phyloP scores from a whole-genome alignment of 2,113 vertebrate species.

The Tenebrosternarchus preto region DNA sequence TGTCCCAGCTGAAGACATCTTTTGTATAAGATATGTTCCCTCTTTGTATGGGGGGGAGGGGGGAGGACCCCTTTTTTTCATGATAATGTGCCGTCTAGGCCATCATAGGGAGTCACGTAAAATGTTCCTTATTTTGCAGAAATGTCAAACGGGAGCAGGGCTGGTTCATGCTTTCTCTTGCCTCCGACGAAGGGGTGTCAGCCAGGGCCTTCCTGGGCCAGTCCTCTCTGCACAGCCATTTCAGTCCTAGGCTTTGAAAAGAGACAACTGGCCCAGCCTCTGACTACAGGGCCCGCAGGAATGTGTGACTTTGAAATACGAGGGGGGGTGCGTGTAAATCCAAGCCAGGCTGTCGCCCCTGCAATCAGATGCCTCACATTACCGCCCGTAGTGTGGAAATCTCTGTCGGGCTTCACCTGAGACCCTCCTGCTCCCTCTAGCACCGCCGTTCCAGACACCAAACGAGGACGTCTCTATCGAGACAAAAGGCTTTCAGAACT shows the following conservation, averaged over 20 bases:
- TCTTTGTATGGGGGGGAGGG: conserved; percentile 62
- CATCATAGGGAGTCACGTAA: conserved; percentile 68
- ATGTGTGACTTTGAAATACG: conserved; percentile 13
- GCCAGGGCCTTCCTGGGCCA: conserved; percentile 6
- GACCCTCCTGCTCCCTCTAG: background rate
- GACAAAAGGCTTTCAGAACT: background rate
- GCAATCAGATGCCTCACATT: conserved; percentile 17
- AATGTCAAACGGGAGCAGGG: conserved; percentile 25
- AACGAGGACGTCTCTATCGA: background rate
- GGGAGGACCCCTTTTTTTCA: conserved; percentile 75
- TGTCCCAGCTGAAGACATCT: conserved; percentile 70
- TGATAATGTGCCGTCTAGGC: conserved; percentile 77
- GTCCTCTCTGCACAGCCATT: background rate
- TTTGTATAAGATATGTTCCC: conserved; percentile 72
- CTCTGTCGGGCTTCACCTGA: conserved; percentile 29
- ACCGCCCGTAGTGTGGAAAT: conserved; percentile 14
- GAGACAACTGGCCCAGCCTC: conserved; percentile 5
- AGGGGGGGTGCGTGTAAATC: background rate
- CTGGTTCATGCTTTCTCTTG: conserved; percentile 41
- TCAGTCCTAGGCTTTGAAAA: conserved; percentile 5
- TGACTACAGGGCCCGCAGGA: background rate
- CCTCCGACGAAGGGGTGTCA: conserved; percentile 7
- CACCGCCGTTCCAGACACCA: background rate
- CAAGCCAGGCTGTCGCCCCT: conserved; percentile 13
- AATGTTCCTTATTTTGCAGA: conserved; percentile 53